Conservation (phyloP, 2,888 invertebrate species). For the Drosophila meridiana region DNA sequence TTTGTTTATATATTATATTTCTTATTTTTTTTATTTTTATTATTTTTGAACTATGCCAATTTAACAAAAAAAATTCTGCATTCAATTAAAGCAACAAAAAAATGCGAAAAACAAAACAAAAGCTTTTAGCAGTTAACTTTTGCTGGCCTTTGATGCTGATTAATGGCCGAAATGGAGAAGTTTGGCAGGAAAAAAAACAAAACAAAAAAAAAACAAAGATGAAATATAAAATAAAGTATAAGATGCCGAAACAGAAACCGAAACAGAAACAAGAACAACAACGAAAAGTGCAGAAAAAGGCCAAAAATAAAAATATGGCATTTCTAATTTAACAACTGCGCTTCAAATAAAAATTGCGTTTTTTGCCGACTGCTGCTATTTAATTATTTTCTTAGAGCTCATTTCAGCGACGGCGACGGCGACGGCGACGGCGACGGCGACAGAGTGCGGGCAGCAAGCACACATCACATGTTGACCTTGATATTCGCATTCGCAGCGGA, state of each 20-base stretch:
- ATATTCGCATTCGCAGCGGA: slow-evolving; percentile 83
- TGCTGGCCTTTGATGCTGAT: slow-evolving; percentile 53
- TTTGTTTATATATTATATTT: background rate
- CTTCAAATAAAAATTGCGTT: slow-evolving; percentile 74
- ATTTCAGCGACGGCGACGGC: slow-evolving; percentile 44
- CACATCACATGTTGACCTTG: slow-evolving; percentile 82
- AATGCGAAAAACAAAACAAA: slow-evolving; percentile 3
- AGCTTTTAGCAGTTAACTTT: slow-evolving; percentile 19
- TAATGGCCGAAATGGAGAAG: slow-evolving; percentile 47
- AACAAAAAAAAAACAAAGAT: slow-evolving; percentile 2
- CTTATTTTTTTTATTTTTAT: background rate
- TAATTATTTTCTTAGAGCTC: slow-evolving; percentile 76
- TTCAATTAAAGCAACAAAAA: background rate
- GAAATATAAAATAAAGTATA: slow-evolving; percentile 7
- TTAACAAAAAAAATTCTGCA: slow-evolving; percentile 2
- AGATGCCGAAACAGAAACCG: slow-evolving; percentile 1
- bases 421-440: slow-evolving; percentile 12
- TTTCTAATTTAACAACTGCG: slow-evolving; percentile 76
- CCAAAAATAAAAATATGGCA: slow-evolving; percentile 66
- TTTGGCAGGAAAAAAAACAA: slow-evolving; percentile 10
- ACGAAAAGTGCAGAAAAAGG: slow-evolving; percentile 45
- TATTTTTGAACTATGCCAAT: background rate
- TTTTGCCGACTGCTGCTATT: slow-evolving; percentile 67
- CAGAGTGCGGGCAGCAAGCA: slow-evolving; percentile 35
- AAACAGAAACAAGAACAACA: slow-evolving; percentile 2